These are phyloP conservation scores for Lagodon rhomboides DNA, from an alignment of 2,797 vertebrate genomes.

Conservation along the genomic window DNA sequence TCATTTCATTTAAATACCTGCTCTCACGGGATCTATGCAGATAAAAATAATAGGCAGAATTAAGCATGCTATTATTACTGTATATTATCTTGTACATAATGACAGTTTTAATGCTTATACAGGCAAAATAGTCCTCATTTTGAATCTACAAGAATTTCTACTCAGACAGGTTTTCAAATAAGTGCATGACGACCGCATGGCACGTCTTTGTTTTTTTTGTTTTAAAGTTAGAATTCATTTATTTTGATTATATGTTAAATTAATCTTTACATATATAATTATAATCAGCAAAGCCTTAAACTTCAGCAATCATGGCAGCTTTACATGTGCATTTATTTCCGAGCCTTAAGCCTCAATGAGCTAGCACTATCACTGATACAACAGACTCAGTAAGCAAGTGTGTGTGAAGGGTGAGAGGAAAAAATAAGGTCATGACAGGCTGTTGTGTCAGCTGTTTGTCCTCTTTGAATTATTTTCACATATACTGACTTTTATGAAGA, in stretches of 20 bases:
- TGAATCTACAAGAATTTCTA: slow-evolving; percentile 37
- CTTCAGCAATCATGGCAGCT: slow-evolving; percentile 47
- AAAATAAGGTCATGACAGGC: background rate
- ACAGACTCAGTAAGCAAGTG: background rate
- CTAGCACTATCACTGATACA: background rate
- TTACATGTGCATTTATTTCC: slow-evolving; percentile 17
- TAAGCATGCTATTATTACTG: slow-evolving; percentile 23
- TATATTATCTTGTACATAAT: slow-evolving; percentile 65
- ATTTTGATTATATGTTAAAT: slow-evolving; percentile 17
- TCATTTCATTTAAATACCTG: slow-evolving; percentile 14
- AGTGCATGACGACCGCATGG: slow-evolving; percentile 41
- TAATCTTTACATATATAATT: background rate
- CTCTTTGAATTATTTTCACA: slow-evolving; percentile 49
- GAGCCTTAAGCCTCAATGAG: background rate
- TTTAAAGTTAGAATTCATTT: slow-evolving; percentile 16
- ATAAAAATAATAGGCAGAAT: slow-evolving; percentile 7
- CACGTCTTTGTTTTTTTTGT: slow-evolving; percentile 18
- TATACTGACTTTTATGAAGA: slow-evolving; percentile 71
- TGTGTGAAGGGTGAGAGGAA: background rate
- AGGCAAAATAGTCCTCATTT: slow-evolving; percentile 28
- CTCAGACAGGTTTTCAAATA: slow-evolving; percentile 30
- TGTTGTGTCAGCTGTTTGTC: slow-evolving; percentile 18
- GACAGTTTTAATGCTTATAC: slow-evolving; percentile 42
- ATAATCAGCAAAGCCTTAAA: slow-evolving; percentile 61
- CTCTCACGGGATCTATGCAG: slow-evolving; percentile 38